Conservation (phyloP, 2,888 invertebrate species). For the Boloria selene region DNA sequence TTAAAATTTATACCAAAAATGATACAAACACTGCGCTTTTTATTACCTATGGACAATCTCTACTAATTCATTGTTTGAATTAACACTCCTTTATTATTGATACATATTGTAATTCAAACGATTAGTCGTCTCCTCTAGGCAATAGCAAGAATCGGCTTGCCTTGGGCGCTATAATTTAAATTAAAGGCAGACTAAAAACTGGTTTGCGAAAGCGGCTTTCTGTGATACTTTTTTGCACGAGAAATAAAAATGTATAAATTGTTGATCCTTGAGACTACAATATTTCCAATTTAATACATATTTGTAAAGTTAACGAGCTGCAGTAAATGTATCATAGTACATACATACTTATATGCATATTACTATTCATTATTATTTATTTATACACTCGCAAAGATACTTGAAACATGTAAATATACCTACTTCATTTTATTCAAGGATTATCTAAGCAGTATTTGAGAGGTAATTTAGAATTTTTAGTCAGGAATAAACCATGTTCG, state of each 20-base stretch:
- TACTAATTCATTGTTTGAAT: not conserved
- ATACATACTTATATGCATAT: no score
- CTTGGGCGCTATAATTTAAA: slow-evolving; percentile 43
- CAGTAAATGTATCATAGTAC: not conserved
- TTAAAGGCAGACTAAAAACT: slow-evolving; percentile 40
- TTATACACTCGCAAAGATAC: not conserved
- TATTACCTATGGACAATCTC: slow-evolving; percentile 3
- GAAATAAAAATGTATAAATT: slow-evolving; percentile 41
- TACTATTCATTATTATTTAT: no score
- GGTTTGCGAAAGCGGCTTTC: slow-evolving; percentile 42
- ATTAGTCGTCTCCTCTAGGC: slow-evolving; percentile 29
- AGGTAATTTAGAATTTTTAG: slow-evolving; percentile 7
- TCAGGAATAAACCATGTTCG: slow-evolving; percentile 18
- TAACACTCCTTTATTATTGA: slow-evolving; percentile 6
- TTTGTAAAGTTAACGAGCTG: slow-evolving; percentile 24
- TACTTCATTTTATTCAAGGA: slow-evolving; percentile 5
- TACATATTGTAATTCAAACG: slow-evolving; percentile 33
- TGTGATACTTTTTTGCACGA: slow-evolving; percentile 41
- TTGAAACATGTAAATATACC: not conserved
- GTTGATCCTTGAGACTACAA: slow-evolving; percentile 24
- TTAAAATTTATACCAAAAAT: slow-evolving; percentile 25
- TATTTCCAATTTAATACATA: slow-evolving; percentile 23
- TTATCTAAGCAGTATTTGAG: slow-evolving; percentile 1
- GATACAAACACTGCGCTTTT: slow-evolving; percentile 10
- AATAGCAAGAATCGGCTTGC: slow-evolving; percentile 33